Percentiles rank a stretch among this genome's conserved stretches.
Evolutionary conservation across 2,797 vertebrate genomes (phyloP).

Genomic region (Alfaro cultratus): DNA sequence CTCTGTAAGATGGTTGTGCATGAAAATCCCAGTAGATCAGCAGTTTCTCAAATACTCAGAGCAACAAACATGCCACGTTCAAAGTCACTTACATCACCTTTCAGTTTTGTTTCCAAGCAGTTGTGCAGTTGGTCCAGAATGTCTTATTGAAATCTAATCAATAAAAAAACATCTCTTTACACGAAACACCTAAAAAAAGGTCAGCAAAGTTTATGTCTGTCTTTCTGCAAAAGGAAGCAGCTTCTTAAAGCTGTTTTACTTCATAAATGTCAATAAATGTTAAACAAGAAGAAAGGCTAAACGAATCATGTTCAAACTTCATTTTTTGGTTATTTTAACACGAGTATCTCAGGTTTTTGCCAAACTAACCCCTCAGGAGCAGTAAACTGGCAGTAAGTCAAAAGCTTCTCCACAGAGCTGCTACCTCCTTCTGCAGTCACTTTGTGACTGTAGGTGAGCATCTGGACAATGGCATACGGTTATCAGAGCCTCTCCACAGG

Average conservation of each 20-base stretch:
- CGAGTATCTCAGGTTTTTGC: neutral
- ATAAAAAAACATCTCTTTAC: neutral
- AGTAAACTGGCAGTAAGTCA: slow-evolving; percentile 42
- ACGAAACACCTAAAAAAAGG: neutral
- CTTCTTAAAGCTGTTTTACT: neutral
- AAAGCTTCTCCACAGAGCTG: slow-evolving; percentile 17
- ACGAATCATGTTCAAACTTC: neutral
- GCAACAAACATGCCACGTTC: too few relatives aligned
- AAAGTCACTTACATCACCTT: too few relatives aligned
- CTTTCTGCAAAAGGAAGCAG: neutral
- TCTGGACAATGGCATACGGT: slow-evolving; percentile 74
- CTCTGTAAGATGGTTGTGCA: too few relatives aligned
- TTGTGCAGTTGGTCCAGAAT: too few relatives aligned
- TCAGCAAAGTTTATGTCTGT: neutral
- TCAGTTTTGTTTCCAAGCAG: too few relatives aligned
- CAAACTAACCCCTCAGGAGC: slow-evolving; percentile 19
- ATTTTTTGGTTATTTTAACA: slow-evolving; percentile 7
- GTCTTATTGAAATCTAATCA: neutral
- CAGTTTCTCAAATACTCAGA: too few relatives aligned
- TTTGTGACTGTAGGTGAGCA: slow-evolving; percentile 73
- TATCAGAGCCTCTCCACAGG: slow-evolving; percentile 67
- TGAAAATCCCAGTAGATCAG: too few relatives aligned
- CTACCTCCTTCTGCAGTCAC: slow-evolving; percentile 40
- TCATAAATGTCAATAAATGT: neutral
- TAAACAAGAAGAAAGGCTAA: neutral